Percentiles rank a stretch among this genome's conserved stretches.
Evolutionary conservation across 2,797 vertebrate species (phyloP).

Genomic region (Urocyon cinereoargenteus): DNA sequence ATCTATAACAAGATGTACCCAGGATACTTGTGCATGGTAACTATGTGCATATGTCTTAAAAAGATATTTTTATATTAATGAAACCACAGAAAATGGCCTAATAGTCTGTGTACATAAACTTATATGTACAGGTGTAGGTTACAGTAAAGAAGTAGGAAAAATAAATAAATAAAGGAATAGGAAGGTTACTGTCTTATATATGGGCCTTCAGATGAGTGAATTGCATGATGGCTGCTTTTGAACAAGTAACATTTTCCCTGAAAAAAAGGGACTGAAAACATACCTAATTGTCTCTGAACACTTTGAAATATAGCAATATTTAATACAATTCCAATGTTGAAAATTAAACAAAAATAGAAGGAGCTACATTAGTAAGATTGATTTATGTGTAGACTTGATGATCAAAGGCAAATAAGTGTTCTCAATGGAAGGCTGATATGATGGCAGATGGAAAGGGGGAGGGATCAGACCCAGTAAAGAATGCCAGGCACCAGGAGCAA

Average conservation of each 20-base stretch:
- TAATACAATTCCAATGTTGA: not conserved
- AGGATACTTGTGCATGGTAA: not conserved
- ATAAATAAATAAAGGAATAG: not conserved
- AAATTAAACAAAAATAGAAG: not conserved
- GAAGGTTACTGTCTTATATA: not conserved
- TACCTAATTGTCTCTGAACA: not conserved
- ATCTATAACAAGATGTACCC: not conserved
- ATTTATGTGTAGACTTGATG: not conserved
- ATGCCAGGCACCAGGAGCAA: not conserved
- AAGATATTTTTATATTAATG: not conserved
- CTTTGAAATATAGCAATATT: not conserved
- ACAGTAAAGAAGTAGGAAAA: not conserved
- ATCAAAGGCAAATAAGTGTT: not conserved
- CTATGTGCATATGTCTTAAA: not conserved
- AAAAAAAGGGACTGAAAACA: not conserved
- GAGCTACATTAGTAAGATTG: not conserved
- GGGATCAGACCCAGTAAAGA: not conserved
- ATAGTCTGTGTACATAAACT: not conserved
- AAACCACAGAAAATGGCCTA: not conserved
- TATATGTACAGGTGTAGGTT: not conserved
- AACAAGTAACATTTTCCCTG: not conserved
- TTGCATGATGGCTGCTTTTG: not conserved
- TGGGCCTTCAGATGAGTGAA: not conserved
- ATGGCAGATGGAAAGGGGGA: not conserved
- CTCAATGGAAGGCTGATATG: not conserved